These are phyloP conservation scores for Drosophila bocki DNA, from an alignment of 1,140 invertebrate genomes.

Conservation along the genomic window DNA sequence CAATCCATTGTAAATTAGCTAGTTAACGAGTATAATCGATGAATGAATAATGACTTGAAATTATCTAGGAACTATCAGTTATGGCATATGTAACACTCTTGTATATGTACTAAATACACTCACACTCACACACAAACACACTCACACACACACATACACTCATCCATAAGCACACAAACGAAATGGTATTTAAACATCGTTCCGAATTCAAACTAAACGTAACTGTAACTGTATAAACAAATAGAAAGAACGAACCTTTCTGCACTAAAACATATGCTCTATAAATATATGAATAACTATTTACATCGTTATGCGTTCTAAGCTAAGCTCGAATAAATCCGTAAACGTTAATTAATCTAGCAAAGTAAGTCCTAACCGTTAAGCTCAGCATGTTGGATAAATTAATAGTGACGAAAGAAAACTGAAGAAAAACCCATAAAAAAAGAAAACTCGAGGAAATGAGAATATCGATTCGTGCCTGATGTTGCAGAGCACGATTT, in stretches of 20 bases:
- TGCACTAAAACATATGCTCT: constrained; percentile 43
- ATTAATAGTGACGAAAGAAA: constrained; percentile 58
- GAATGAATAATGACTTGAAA: constrained; percentile 46
- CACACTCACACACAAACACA: constrained; percentile 12
- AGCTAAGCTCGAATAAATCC: constrained; percentile 77
- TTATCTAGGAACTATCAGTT: constrained; percentile 40
- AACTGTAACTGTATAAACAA: constrained; percentile 71
- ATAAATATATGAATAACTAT: constrained; percentile 59
- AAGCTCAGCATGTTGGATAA: constrained; percentile 76
- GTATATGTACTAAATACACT: constrained; percentile 68
- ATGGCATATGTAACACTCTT: constrained; percentile 59
- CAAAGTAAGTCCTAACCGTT: constrained; percentile 50
- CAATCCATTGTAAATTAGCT: constrained; percentile 54
- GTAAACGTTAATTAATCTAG: constrained; percentile 77
- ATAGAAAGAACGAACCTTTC: constrained; percentile 30
- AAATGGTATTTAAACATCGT: constrained; percentile 69
- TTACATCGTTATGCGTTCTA: constrained; percentile 80
- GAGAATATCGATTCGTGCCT: constrained; percentile 65
- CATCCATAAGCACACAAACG: constrained; percentile 41
- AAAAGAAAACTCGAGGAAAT: constrained; percentile 44
- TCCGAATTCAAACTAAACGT: constrained; percentile 65
- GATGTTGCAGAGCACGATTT: constrained; percentile 74
- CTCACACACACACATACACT: constrained; percentile 21
- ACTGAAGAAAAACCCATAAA: constrained; percentile 22
- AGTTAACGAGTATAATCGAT: constrained; percentile 38